A percentile compares a stretch with the other conserved stretches of the same genome.
Evolutionary conservation across 2,113 vertebrate species (phyloP).

Genomic region (Tragelaphus buxtoni): DNA sequence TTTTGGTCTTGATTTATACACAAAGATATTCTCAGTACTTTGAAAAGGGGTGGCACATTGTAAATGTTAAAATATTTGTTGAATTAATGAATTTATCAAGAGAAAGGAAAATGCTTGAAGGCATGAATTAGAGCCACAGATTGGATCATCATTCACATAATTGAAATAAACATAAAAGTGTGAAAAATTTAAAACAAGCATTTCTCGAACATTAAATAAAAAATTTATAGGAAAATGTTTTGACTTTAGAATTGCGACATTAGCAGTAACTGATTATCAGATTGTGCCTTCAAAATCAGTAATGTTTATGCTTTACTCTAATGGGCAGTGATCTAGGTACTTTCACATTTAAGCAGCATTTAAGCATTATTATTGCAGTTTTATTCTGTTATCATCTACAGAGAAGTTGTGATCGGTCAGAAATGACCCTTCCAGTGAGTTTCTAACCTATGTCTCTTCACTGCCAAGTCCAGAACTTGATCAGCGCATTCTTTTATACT

Average conservation of each 20-base stretch:
- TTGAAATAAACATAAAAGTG: not conserved
- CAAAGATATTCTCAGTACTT: not conserved
- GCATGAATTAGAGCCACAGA: not conserved
- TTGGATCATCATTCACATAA: not conserved
- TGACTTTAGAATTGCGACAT: not conserved
- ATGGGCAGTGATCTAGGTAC: not conserved
- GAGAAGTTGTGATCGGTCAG: not conserved
- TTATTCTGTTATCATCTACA: not conserved
- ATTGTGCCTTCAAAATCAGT: not conserved
- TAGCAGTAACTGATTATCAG: not conserved
- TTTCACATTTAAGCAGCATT: not conserved
- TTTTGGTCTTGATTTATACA: not conserved
- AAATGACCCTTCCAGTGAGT: not conserved
- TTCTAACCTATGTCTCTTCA: not conserved
- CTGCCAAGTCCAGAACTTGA: not conserved
- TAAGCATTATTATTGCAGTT: not conserved
- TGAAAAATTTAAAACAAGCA: not conserved
- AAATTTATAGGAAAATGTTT: not conserved
- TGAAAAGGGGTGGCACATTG: not conserved
- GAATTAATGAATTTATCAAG: not conserved
- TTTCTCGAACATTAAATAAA: not conserved
- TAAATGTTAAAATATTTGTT: not conserved
- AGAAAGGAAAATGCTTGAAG: not conserved
- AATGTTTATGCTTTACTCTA: not conserved
- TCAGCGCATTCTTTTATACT: not conserved